phyloP scores from a whole-genome alignment of 2,888 invertebrate species.

The Tipula lateralis region DNA sequence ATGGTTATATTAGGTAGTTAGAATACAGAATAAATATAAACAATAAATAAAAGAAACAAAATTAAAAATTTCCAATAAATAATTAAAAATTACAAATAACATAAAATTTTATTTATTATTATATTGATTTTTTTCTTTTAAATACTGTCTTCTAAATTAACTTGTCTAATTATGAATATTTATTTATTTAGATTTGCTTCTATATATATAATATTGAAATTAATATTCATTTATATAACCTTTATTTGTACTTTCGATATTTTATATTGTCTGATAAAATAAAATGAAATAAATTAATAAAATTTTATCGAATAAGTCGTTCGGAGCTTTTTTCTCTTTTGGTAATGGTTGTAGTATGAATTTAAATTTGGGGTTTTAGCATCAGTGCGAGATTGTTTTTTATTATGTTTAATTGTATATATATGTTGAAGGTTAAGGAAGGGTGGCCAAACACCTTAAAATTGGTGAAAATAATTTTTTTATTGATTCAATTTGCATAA shows the following conservation, averaged over 20 bases:
- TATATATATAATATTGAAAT: neutral
- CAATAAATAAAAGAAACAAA: neutral
- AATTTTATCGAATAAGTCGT: neutral
- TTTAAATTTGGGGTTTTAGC: neutral
- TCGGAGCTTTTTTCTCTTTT: neutral
- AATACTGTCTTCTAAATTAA: neutral
- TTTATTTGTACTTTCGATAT: neutral
- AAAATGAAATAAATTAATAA: neutral
- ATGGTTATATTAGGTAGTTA: neutral
- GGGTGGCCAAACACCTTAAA: neutral
- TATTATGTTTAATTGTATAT: neutral
- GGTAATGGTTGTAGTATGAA: neutral
- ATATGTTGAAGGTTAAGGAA: neutral
- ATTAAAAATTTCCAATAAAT: neutral
- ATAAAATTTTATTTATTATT: neutral
- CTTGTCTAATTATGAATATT: slow-evolving; percentile 2
- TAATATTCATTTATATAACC: neutral
- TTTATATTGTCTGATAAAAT: neutral
- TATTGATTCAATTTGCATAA: neutral
- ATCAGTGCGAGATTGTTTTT: neutral
- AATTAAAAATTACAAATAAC: neutral
- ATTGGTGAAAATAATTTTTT: neutral
- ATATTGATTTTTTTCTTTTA: neutral
- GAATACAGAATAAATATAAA: no score
- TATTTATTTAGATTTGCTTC: neutral